Evolutionary conservation across 2,797 vertebrate species (phyloP).

Genomic region (Phoeniculus purpureus): DNA sequence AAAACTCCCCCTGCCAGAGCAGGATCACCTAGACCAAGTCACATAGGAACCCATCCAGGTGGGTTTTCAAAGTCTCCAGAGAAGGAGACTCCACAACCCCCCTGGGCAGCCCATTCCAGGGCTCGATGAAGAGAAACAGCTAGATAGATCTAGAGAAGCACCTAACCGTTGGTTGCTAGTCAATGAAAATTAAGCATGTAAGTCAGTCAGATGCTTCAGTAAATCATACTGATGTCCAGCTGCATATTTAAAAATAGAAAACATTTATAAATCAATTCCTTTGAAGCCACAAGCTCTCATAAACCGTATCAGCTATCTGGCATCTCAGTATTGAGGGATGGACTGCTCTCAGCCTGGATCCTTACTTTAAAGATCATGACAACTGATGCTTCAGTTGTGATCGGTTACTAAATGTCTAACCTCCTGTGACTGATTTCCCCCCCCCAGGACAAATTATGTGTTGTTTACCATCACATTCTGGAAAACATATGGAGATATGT

Average conservation of each 20-base stretch:
- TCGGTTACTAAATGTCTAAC: background rate
- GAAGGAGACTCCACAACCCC: no score
- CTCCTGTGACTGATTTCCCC: background rate
- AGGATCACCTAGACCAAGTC: no score
- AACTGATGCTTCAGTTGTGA: background rate
- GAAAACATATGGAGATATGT: background rate
- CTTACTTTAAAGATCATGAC: background rate
- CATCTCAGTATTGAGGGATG: background rate
- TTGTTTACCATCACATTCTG: background rate
- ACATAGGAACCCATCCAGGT: no score
- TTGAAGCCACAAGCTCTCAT: background rate
- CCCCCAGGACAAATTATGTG: background rate
- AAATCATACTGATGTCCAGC: background rate
- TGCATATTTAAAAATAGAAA: background rate
- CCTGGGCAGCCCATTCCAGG: no score
- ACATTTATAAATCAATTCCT: conserved; percentile 25
- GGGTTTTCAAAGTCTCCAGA: no score
- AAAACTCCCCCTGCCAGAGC: no score
- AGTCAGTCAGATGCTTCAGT: background rate
- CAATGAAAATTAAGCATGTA: background rate
- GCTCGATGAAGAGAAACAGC: background rate
- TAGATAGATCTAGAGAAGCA: background rate
- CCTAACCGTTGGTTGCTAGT: background rate
- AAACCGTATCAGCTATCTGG: background rate
- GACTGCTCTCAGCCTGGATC: background rate